Percentiles rank a stretch among this genome's conserved stretches.
Conservation (phyloP, 2,888 invertebrate genomes). For the Andrena praecox region DNA sequence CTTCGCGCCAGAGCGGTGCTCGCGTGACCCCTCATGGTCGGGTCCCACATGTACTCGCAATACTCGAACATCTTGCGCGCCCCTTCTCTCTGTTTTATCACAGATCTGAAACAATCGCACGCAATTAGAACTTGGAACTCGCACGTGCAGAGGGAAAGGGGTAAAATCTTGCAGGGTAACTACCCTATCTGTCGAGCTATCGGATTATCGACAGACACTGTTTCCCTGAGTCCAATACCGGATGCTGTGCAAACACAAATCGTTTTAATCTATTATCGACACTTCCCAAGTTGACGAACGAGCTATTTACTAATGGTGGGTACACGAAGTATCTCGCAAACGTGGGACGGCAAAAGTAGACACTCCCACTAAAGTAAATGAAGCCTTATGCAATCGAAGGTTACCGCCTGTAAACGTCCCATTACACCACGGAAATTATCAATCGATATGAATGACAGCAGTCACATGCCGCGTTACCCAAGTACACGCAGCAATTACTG, state of each 20-base stretch:
- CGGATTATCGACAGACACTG: too few species aligned
- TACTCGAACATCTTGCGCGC: conserved; percentile 79
- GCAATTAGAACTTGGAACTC: neutral
- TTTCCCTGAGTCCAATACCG: too few species aligned
- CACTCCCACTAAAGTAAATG: conserved; percentile 42
- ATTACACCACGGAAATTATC: neutral
- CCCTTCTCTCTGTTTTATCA: conserved; percentile 11
- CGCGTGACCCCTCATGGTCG: conserved; percentile 73
- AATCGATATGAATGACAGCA: neutral
- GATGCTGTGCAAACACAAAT: neutral
- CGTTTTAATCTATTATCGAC: neutral
- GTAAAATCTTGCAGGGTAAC: neutral
- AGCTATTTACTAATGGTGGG: conserved; percentile 2
- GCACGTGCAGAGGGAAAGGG: neutral
- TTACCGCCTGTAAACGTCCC: conserved; percentile 14
- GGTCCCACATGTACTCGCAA: conserved; percentile 83
- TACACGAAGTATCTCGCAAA: neutral
- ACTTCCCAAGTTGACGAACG: neutral
- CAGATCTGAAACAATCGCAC: conserved; percentile 45
- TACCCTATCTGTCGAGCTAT: too few species aligned
- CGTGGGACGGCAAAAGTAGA: neutral
- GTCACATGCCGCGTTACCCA: neutral
- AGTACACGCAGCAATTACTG: neutral
- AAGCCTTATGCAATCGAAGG: conserved; percentile 11
- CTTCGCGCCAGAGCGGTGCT: conserved; percentile 74